phyloP scores from a whole-genome alignment of 2,888 invertebrate species.

The Chloroclysta siterata region DNA sequence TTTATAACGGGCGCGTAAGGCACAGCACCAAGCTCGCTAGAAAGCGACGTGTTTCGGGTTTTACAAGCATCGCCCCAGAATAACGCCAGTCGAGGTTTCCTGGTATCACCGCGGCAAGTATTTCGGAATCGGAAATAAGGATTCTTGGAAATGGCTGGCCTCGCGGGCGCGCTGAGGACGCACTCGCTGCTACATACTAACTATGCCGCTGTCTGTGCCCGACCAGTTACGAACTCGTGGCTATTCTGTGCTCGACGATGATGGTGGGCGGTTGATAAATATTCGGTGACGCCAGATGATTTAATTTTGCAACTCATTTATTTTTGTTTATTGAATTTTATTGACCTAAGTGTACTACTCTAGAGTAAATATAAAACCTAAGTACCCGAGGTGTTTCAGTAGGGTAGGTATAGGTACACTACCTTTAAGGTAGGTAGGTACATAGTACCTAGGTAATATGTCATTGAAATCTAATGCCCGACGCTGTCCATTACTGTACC shows the following conservation, averaged over 20 bases:
- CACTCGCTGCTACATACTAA: slow-evolving; percentile 34
- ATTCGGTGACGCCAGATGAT: slow-evolving; percentile 19
- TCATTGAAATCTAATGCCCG: too few relatives aligned
- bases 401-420: background rate
- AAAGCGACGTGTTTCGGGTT: slow-evolving; percentile 76
- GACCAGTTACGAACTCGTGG: slow-evolving; percentile 16
- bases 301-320: slow-evolving; percentile 6
- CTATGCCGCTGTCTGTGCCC: slow-evolving; percentile 20
- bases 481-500: too few relatives aligned
- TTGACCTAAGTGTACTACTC: too few relatives aligned
- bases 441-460: too few relatives aligned
- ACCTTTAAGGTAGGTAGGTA: too few relatives aligned
- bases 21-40: slow-evolving; percentile 71
- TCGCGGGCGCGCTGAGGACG: slow-evolving; percentile 59
- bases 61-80: slow-evolving; percentile 79
- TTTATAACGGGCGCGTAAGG: slow-evolving; percentile 75
- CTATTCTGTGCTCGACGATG: slow-evolving; percentile 10
- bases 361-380: too few relatives aligned
- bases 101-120: slow-evolving; percentile 74
- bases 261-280: slow-evolving; percentile 18
- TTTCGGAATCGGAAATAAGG: slow-evolving; percentile 83
- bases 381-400: too few relatives aligned
- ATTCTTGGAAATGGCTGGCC: slow-evolving; percentile 79
- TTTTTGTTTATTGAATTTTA: too few relatives aligned
- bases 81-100: slow-evolving; percentile 76